Evolutionary conservation across 2,113 vertebrate species (phyloP), one percentile per base, ranked within the genome.

Genomic region (Dunckerocampus dactyliophorus): DNA sequence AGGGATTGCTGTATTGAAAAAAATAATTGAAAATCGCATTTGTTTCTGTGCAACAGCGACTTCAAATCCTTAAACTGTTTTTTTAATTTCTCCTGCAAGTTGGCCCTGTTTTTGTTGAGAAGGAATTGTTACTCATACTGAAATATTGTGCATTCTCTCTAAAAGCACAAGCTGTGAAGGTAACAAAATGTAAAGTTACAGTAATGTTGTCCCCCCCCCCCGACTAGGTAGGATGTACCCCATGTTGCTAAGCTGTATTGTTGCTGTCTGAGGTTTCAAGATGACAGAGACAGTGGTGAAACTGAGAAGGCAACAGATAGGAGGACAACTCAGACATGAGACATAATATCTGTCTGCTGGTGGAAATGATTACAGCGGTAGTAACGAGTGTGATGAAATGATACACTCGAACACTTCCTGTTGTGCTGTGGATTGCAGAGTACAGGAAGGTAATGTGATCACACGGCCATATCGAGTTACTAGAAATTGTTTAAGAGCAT

Each of bases 361-460:
- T 49, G 34, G 62, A 73, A 61, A 63, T 2, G 11, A 54, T 59
- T 65, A 55, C 59, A 61, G 63, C 37, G 9, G 46, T 21, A 60
- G 59, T 56, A 65, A 54, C 57, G 54, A 59, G 63, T 76, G 75
- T 51, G 76, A 75, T 85, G 77, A 73, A 84, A 47, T n/a, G 67
- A 62, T 63, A 70, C 66, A 68, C 62, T 61, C 17, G n/a, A 79
- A 72, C 67, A 53, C 68, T 72, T 77, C 79, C 69, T 67, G 65
- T 52, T 63, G 52, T 60, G 55, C 52, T 63, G 53, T 51, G 66
- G 71, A 56, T 20, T 1, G 13, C 57, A 53, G 69, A 73, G 71
- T 61, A 74, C 61, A 16, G 65, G 70, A 65, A 65, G 65, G 72
- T 84, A 83, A 87, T 76, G 76, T 67, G 79, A 87, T 87, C 82